Base-by-base conservation (phyloP, 2,888 invertebrate genomes). In the Pachymerium ferrugineum region DNA sequence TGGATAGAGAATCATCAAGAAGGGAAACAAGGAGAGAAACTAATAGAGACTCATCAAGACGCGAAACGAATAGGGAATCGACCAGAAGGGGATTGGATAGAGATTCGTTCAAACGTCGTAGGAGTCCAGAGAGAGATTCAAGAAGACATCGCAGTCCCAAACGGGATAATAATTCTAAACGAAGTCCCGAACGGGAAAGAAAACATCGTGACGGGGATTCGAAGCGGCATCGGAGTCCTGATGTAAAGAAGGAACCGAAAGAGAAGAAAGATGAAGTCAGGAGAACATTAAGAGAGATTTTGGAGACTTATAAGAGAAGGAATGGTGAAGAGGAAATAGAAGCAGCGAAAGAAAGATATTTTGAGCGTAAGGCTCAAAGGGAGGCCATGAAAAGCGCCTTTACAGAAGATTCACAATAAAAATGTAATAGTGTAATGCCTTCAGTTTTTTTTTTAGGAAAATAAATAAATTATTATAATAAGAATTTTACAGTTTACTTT, bases 311-410 rank as follows among this genome's bases (percentile, higher is more conserved):
- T 42, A 42, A 42, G 16, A 42, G 42, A 16, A 4, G 42, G 8
- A 31, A 67, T 31, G 73, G 54, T 5, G 62, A 67, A 28, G 62
- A 73, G 16, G 33, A 73, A n/a, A 62, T 73, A 16, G 73, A 54
- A 19, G 54, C 22, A n/a, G 47, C 47, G 14, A 38, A 33, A 14
- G 30, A 73, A 19, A 29, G 62, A 8, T 73, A 25, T 28, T 31
- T 62, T 10, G 47, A 14, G n/a, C 22, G 73, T 8, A 38, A 73
- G 33, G n/a, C n/a, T n/a, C n/a, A n/a, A n/a, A n/a, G n/a, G n/a
- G n/a, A n/a, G n/a, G n/a, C n/a, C n/a, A n/a, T n/a, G n/a, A n/a
- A n/a, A n/a, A n/a, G n/a, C n/a, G n/a, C n/a, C n/a, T n/a, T n/a
- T n/a, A n/a, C n/a, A n/a, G n/a, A n/a, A n/a, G n/a, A n/a, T n/a